Evolutionary conservation across 1,140 invertebrate species (phyloP), one percentile per base, ranked within the genome.

Genomic region (Sycophila sp.): DNA sequence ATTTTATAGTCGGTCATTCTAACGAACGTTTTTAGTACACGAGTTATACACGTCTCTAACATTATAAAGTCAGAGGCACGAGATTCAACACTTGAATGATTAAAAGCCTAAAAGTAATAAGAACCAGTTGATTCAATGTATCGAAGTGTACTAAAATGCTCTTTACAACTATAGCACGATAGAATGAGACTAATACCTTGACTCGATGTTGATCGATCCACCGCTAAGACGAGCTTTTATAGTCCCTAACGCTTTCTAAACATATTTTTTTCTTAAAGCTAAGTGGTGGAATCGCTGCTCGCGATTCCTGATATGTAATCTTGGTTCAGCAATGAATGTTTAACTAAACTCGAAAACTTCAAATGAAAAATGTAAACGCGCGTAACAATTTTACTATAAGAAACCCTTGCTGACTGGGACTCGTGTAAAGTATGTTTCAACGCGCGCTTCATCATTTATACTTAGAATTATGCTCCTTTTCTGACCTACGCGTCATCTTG

Each of bases 251-350:
- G 53, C 32, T 62, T 42, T 22, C 17, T 55, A 53, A 40, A 58
- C 28, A 42, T 63, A 36, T 15, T 53, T n/a, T n/a, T 38, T 47
- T 30, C 69, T 66, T 71, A 71, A 49, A 66, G 1, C 51, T 65
- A 71, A 0, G 17, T 71, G 51, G 76, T 72, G 75, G 77, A 77
- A 45, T 74, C 72, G 75, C 80, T 75, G 76, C 80, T 45, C 71
- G 69, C 74, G 60, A 74, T 72, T 67, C 76, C 76, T 83, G 85
- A 86, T 86, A 86, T 85, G 85, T 81, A 80, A 80, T 77, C 83
- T 84, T 83, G 78, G 80, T 85, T 83, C 83, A 86, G 82, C 85
- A 83, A 80, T 69, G 64, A 78, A 81, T 76, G 19, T 71, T 63
- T 62, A 81, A 78, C 53, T 10, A 77, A 81, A 51, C 40, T 72